Conservation (phyloP, 2,797 vertebrate species). For the Hozukius guyotensis region DNA sequence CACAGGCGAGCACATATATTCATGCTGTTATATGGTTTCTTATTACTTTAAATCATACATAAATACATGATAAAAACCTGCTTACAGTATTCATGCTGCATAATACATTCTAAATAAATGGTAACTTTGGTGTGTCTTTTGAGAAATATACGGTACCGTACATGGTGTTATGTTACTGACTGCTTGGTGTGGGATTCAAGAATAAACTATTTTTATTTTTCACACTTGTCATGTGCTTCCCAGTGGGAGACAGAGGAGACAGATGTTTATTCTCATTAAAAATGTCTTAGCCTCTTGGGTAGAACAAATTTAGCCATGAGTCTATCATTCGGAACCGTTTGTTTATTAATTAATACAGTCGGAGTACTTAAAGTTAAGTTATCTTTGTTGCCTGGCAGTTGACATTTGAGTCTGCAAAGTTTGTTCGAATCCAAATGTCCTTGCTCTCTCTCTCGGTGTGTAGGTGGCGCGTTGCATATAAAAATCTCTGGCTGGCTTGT, state of each 20-base stretch:
- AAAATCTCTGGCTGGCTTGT: neutral
- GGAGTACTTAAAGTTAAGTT: constrained; percentile 19
- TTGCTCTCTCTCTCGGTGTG: neutral
- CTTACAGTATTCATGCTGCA: neutral
- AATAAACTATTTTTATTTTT: constrained; percentile 61
- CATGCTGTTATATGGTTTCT: neutral
- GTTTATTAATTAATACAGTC: constrained; percentile 41
- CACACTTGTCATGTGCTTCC: constrained; percentile 59
- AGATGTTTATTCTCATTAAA: constrained; percentile 76
- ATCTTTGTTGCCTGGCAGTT: constrained; percentile 10
- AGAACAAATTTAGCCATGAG: constrained; percentile 61
- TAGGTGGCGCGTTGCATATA: neutral
- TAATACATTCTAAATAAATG: neutral
- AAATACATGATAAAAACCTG: neutral
- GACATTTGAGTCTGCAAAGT: constrained; percentile 39
- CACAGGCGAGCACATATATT: neutral
- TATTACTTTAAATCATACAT: neutral
- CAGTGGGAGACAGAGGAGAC: constrained; percentile 47
- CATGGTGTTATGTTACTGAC: neutral
- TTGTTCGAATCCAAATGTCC: neutral
- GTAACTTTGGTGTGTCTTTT: neutral
- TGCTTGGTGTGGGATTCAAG: constrained; percentile 19
- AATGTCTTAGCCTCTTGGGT: constrained; percentile 55
- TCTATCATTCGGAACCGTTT: constrained; percentile 53
- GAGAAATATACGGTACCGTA: neutral